Evolutionary conservation across 2,888 invertebrate genomes (phyloP), one percentile per base, ranked within the genome.

Genomic region (Drosophila anomelani): DNA sequence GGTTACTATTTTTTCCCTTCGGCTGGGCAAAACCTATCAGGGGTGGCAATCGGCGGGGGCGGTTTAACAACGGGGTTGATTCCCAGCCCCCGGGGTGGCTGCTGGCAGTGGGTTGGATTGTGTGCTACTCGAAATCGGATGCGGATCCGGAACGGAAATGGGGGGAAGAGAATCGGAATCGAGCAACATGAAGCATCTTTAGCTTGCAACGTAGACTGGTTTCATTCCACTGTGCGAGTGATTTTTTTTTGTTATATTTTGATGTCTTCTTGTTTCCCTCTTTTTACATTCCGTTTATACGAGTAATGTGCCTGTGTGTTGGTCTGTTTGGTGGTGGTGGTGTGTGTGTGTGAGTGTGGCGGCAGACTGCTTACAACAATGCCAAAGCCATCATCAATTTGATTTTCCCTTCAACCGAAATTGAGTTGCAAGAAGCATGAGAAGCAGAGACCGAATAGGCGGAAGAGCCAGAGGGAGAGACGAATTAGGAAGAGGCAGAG

Each of bases 311-410:
- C n/a, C 9, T 29, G 26, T 23, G 39, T 59, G 29, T 41, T n/a
- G 32, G 29, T 39, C 17, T 43, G 53, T n/a, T 34, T 15, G 20
- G 34, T 51, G 34, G 20, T 34, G 20, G 20, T 20, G 20, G 20
- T 20, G 20, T 20, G 36, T 17, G 53, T 13, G 17, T n/a, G 17
- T 32, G n/a, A n/a, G 47, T 53, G 44, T 63, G 44, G 39, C 41
- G 61, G 41, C 61, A 43, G 64, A 41, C 44, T 39, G 56, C 55
- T 41, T 60, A 54, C 53, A 57, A 57, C 53, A 67, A 60, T 58
- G 49, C 56, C 76, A 77, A 62, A 77, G 64, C 56, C 86, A 77
- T 70, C 78, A 85, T 77, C 62, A 78, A 73, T 84, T 73, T 79
- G 58, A 51, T 61, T 66, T 54, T 46, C 55, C 67, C 47, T 63